A percentile compares a stretch with the other conserved stretches of the same genome.
These are phyloP conservation scores for Muntiacus muntjak DNA, from an alignment of 2,113 vertebrate genomes.

Conservation along the genomic window DNA sequence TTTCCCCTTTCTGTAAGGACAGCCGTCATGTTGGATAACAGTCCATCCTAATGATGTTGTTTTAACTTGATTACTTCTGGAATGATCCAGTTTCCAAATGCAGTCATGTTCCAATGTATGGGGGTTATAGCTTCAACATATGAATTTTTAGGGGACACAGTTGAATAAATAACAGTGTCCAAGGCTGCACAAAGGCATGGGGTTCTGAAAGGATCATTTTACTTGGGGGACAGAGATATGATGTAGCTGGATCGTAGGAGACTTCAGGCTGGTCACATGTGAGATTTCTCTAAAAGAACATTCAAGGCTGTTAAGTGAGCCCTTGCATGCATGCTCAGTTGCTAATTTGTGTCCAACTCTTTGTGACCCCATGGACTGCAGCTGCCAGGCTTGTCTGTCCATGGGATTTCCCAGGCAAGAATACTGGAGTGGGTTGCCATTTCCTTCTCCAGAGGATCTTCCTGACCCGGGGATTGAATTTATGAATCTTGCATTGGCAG, in stretches of 20 bases:
- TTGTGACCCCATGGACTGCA: neutral
- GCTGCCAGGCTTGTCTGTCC: neutral
- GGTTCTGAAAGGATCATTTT: neutral
- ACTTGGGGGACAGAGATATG: neutral
- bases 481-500: neutral
- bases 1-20: neutral
- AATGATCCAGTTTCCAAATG: neutral
- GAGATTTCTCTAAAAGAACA: neutral
- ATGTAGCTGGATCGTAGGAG: rapidly evolving
- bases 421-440: neutral
- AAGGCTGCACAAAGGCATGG: neutral
- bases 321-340: neutral
- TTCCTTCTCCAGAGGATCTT: neutral
- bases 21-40: neutral
- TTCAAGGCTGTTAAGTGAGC: neutral
- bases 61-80: neutral
- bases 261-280: neutral
- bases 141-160: neutral
- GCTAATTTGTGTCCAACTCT: neutral
- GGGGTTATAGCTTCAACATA: neutral
- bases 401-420: neutral
- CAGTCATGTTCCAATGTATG: neutral
- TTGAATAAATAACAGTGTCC: neutral
- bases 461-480: neutral
- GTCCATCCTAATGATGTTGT: neutral